These are phyloP conservation scores for Balanococcus diminutus DNA, from an alignment of 2,888 invertebrate genomes.

Conservation along the genomic window DNA sequence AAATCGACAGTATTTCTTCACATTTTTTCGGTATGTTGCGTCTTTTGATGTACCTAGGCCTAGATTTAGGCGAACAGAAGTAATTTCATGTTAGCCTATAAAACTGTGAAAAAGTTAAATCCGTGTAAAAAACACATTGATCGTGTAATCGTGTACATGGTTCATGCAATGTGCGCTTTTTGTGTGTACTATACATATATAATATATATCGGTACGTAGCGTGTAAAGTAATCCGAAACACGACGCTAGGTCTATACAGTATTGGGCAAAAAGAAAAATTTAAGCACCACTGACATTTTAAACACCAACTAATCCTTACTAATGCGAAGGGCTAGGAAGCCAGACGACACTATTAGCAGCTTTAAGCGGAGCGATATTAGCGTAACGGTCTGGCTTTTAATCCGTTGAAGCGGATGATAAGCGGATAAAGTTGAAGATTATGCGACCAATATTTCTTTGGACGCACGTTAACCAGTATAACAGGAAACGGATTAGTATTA, in stretches of 20 bases:
- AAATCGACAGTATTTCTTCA: too few relatives aligned
- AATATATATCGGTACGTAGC: not conserved
- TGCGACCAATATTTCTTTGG: slow-evolving; percentile 54
- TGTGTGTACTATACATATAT: not conserved
- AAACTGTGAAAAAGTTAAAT: slow-evolving; percentile 6
- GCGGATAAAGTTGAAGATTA: slow-evolving; percentile 54
- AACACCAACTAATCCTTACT: slow-evolving; percentile 41
- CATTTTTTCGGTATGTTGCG: too few relatives aligned
- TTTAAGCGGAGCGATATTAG: slow-evolving; percentile 51
- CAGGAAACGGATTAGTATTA: slow-evolving; percentile 44
- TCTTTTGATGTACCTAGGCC: not conserved
- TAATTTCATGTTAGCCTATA: not conserved
- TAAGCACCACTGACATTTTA: slow-evolving; percentile 53
- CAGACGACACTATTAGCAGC: slow-evolving; percentile 55
- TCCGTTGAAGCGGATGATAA: slow-evolving; percentile 54
- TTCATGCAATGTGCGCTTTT: too few relatives aligned
- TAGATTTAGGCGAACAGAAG: not conserved
- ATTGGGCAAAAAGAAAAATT: slow-evolving; percentile 27
- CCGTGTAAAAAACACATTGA: slow-evolving; percentile 6
- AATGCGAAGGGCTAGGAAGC: slow-evolving; percentile 54
- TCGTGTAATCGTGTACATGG: not conserved
- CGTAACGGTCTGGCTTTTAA: slow-evolving; percentile 54
- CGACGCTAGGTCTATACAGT: not conserved
- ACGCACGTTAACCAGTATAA: slow-evolving; percentile 43
- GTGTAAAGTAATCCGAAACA: not conserved